Evolutionary conservation across 2,888 invertebrate species (phyloP), one percentile per base, ranked within the genome.

Genomic region (Mythimna pallens): DNA sequence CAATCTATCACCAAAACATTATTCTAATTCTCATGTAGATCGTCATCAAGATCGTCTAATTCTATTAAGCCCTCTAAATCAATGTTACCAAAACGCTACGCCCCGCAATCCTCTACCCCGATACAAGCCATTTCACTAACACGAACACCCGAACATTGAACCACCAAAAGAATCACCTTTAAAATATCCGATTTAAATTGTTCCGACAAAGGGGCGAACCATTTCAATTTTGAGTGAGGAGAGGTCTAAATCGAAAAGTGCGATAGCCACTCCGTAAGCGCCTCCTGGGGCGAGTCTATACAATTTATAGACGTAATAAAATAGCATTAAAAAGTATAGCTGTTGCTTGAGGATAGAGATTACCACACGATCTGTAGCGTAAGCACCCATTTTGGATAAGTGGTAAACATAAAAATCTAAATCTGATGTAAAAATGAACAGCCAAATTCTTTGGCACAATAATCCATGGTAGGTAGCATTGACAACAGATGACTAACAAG

Each of bases 251-350:
- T 93, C 92, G 93, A 92, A 94, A 91, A 91, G 86, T 87, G 90
- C 95, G 94, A 94, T 94, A 94, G 95, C 93, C 94, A 92, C 91
- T 93, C 91, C 87, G 87, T 86, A 91, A 91, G 89, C 92, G 93
- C 93, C 94, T 94, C 95, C 93, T 90, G 95, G 95, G 94, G 94
- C 93, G 93, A 92, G 81, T 94, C 94, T 88, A 89, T 91, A 90
- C 92, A 92, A 95, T 95, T 96, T 96, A 96, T 95, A 89, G 94
- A 88, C 89, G 93, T 89, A 94, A 95, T 96, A 95, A 95, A 95
- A 92, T 88, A 87, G 91, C 90, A 92, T 92, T 93, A 91, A 92
- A 91, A 92, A 89, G 92, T 92, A 91, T 83, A 78, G 84, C 80
- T 82, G 86, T 86, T 81, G 79, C 80, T 78, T 64, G 75, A 78